Percentiles rank a stretch among this genome's conserved stretches.
These are phyloP conservation scores for Clarias gariepinus DNA, from an alignment of 2,113 vertebrate genomes.

Conservation along the genomic window DNA sequence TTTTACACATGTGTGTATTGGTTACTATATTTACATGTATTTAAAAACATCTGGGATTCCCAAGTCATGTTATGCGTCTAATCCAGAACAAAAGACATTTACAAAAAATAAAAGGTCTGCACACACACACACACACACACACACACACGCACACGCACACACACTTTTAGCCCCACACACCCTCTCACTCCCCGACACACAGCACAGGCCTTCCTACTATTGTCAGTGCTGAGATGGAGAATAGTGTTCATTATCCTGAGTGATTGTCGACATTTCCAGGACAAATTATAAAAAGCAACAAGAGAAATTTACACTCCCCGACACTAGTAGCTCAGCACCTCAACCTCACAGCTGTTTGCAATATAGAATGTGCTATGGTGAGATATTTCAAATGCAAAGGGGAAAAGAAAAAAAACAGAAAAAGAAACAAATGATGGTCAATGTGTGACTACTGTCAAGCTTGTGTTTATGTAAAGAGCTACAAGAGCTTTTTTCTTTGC, in stretches of 20 bases:
- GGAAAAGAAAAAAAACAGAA: background rate
- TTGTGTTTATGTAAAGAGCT: conserved; percentile 17
- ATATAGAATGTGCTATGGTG: conserved; percentile 11
- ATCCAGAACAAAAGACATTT: background rate
- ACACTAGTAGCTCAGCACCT: conserved; percentile 35
- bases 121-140: conserved; percentile 68
- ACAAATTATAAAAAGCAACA: conserved; percentile 99
- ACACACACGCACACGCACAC: conserved; percentile 39
- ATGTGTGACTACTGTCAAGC: conserved; percentile 14
- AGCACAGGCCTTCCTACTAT: conserved; percentile 92
- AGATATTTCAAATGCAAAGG: background rate
- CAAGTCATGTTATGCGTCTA: background rate
- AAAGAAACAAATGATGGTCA: background rate
- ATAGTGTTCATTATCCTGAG: conserved; percentile 92
- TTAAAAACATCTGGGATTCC: background rate
- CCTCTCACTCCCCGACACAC: conserved; percentile 76
- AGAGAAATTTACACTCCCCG: conserved; percentile 83
- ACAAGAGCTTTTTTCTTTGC: conserved; percentile 24
- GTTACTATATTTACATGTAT: background rate
- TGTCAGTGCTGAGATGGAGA: conserved; percentile 92
- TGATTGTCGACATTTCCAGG: conserved; percentile 97
- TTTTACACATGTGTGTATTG: background rate
- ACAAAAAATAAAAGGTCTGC: background rate
- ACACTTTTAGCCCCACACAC: conserved; percentile 29
- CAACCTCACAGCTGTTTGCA: conserved; percentile 4